Evolutionary conservation across 2,888 invertebrate genomes (phyloP), one percentile per base, ranked within the genome.

Genomic region (Microchrysa polita): DNA sequence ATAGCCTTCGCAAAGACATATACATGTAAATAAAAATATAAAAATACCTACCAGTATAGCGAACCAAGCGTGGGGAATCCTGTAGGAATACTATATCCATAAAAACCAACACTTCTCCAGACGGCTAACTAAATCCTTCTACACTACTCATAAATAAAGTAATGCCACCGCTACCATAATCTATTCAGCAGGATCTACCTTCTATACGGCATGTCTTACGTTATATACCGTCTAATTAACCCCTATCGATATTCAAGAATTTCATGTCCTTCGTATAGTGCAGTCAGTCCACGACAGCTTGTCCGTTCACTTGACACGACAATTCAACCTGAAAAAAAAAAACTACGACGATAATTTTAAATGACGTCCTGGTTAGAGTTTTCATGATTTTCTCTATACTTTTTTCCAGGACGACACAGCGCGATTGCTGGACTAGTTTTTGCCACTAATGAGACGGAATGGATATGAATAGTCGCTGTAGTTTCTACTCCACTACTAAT

Each of bases 211-310:
- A 57, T 14, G 52, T 34, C 55, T 63, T n/a, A n/a, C n/a, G n/a
- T n/a, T n/a, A n/a, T n/a, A n/a, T 72, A 67, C 65, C 67, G 74
- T 57, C 75, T 78, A 77, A 78, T 78, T 78, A 78, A 76, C 74
- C 67, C 59, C 76, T 77, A 78, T 78, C 78, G 77, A 78, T 78
- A 78, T 78, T 78, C 78, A 73, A 74, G 77, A 77, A 77, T 78
- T 76, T 73, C 78, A 76, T 78, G 78, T 76, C 69, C 71, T 42
- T 9, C n/a, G n/a, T 16, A 22, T n/a, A 12, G 14, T 72, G 74
- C 69, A 60, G 69, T 7, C 27, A n/a, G 27, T 34, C 27, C 27
- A 34, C 27, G 27, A 34, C 27, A 34, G 27, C 27, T 34, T 34
- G 27, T 34, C 27, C 27, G 7, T 34, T 34, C 27, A 5, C 27